A percentile compares a stretch with the other conserved stretches of the same genome.
Conservation (phyloP, 2,113 vertebrate genomes). For the Ceyx melanurus region DNA sequence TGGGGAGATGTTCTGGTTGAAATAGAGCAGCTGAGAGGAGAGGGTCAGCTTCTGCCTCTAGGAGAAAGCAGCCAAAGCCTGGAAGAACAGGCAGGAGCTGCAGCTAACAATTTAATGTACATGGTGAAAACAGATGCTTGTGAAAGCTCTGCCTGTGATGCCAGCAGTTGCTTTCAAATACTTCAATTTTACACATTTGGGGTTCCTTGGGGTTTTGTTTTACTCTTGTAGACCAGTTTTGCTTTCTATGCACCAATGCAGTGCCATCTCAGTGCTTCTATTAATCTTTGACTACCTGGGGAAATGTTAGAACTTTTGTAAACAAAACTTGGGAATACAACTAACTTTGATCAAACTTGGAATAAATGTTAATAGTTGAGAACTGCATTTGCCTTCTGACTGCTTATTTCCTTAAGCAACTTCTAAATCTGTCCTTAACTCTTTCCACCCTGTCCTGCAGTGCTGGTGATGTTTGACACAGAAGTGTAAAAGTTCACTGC, state of each 20-base stretch:
- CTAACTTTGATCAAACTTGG: constrained; percentile 8
- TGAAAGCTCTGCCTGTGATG: neutral
- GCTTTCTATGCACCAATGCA: constrained; percentile 18
- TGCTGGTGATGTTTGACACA: neutral
- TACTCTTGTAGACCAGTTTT: neutral
- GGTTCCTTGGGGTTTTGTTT: neutral
- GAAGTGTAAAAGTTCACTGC: neutral
- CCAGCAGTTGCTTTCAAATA: neutral
- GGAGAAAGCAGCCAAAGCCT: fast-evolving
- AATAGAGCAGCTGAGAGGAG: fast-evolving
- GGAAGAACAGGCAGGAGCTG: fast-evolving
- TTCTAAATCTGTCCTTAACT: neutral
- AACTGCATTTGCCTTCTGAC: constrained; percentile 13
- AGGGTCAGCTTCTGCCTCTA: neutral
- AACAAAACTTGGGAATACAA: constrained; percentile 25
- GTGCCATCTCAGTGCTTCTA: neutral
- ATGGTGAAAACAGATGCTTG: neutral
- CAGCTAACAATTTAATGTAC: neutral
- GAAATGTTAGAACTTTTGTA: constrained; percentile 54
- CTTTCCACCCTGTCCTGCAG: neutral
- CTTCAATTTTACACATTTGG: neutral
- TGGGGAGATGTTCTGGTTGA: fast-evolving
- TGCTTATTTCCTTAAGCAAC: constrained; percentile 27
- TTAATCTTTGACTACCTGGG: constrained; percentile 16
- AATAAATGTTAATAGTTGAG: constrained; percentile 63